Base-by-base conservation (phyloP, 92 coral and sea anemone species). In the Hydrozoanthus gracilis region DNA sequence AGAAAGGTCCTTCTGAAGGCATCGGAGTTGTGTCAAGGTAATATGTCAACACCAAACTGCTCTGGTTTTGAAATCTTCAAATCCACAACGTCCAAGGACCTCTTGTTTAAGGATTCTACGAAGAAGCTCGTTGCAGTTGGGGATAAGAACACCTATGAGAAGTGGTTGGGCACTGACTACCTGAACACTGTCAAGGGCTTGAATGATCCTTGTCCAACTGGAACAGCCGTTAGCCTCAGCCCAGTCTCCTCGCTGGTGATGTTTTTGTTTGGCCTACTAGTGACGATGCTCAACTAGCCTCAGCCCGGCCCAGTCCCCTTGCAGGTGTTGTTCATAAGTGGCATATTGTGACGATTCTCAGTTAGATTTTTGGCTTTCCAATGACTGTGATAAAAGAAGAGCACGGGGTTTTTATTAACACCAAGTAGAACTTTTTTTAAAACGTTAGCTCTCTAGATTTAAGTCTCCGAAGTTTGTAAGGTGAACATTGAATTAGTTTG, bases 41-140 rank as follows among this genome's bases (percentile, higher is more conserved):
- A 51, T 49, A 50, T 20, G 0, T 60, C 93, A 4, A 27, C 71
- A 5, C 9, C 67, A 71, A 44, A 87, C 47, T 78, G 91, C 54
- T 46, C 73, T 7, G n/a, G 4, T 4, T 88, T 91, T 71, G 27
- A 14, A 45, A 64, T 91, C 70, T 91, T 91, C 70, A 10, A 64
- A 55, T 91, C 93, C 12, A 0, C 55, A 10, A 45, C 8, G 18
- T 60, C 20, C 11, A 48, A 74, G 9, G 61, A 91, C 16, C 93
- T 91, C 49, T 7, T 91, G 51, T 91, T 91, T 78, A 83, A 88
- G 27, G 93, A 91, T 35, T 91, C 93, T 7, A 87, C 93, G n/a
- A 61, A 83, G 48, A 10, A 27, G 11, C 86, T 91, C 16, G 48
- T 64, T 8, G 69, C 44, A 61, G 89, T 88, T 56, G 82, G 75